A percentile compares a stretch with the other conserved stretches of the same genome.
Evolutionary conservation across 1,140 invertebrate genomes (phyloP).

Genomic region (Polypedilum vanderplanki): DNA sequence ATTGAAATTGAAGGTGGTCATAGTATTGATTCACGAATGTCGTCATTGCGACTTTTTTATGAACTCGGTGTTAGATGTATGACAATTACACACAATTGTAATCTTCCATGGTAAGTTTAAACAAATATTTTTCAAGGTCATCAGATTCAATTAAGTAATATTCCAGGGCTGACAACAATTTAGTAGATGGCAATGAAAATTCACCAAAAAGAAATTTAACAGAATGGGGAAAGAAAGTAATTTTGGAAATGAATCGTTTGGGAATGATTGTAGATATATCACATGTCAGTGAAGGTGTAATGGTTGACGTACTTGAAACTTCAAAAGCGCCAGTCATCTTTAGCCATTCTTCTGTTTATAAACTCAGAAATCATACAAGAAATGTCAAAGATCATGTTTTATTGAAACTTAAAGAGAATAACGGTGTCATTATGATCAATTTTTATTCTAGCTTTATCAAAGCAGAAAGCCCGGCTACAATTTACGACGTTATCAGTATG

Average conservation of each 20-base stretch:
- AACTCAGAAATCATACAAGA: constrained; percentile 76
- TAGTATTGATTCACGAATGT: constrained; percentile 67
- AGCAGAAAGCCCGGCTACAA: constrained; percentile 56
- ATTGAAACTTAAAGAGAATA: constrained; percentile 68
- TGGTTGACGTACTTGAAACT: constrained; percentile 72
- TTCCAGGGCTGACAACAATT: constrained; percentile 58
- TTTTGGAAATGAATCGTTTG: constrained; percentile 76
- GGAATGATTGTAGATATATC: constrained; percentile 94
- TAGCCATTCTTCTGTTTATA: constrained; percentile 80
- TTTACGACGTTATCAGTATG: constrained; percentile 64
- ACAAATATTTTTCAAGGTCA: too few species aligned
- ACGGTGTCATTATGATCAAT: constrained; percentile 85
- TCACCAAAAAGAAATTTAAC: constrained; percentile 35
- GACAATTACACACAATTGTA: constrained; percentile 73
- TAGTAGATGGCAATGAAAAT: not conserved
- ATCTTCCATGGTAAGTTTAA: constrained; percentile 55
- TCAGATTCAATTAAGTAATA: constrained; percentile 49
- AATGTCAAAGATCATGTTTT: constrained; percentile 86
- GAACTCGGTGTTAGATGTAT: constrained; percentile 69
- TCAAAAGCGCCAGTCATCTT: constrained; percentile 86
- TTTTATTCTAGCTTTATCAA: constrained; percentile 78
- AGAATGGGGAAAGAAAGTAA: constrained; percentile 66
- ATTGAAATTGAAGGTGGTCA: constrained; percentile 74
- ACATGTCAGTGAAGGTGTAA: constrained; percentile 79
- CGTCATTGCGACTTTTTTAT: constrained; percentile 66